These are phyloP conservation scores for Sinella curviseta DNA, from an alignment of 1,140 invertebrate species.

Conservation along the genomic window DNA sequence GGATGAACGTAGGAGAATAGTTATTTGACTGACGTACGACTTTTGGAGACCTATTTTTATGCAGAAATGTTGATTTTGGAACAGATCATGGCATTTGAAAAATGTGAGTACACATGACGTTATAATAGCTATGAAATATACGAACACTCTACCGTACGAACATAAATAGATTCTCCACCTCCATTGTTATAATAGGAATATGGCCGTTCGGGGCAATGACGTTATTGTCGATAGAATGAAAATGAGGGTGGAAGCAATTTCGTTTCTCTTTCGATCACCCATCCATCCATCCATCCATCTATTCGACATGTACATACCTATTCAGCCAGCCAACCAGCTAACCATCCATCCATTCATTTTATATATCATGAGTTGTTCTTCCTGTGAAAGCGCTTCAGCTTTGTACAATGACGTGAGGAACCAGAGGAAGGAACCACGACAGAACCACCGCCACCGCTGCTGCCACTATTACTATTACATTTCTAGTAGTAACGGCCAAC, in stretches of 20 bases:
- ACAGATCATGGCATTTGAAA: too few relatives aligned
- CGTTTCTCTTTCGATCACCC: conserved; percentile 18
- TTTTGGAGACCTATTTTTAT: too few relatives aligned
- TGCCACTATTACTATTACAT: not conserved
- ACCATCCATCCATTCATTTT: not conserved
- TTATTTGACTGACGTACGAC: too few relatives aligned
- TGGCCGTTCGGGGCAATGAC: not conserved
- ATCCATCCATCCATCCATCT: conserved; percentile 21
- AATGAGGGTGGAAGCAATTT: conserved; percentile 11
- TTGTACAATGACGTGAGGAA: not conserved
- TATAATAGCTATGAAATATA: too few relatives aligned
- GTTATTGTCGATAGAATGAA: conserved; percentile 7
- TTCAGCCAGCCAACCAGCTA: not conserved
- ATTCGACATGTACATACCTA: not conserved
- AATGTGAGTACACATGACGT: too few relatives aligned
- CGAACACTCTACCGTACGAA: too few relatives aligned
- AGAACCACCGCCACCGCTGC: not conserved
- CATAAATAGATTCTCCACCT: too few relatives aligned
- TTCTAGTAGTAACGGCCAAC: too few relatives aligned
- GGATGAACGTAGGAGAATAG: too few relatives aligned
- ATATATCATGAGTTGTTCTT: not conserved
- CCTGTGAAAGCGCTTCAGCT: not conserved
- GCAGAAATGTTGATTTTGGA: too few relatives aligned
- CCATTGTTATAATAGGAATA: too few relatives aligned
- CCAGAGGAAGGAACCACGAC: conserved; percentile 3